Evolutionary conservation across 1,140 invertebrate species (phyloP).

Genomic region (Anastrepha ludens): DNA sequence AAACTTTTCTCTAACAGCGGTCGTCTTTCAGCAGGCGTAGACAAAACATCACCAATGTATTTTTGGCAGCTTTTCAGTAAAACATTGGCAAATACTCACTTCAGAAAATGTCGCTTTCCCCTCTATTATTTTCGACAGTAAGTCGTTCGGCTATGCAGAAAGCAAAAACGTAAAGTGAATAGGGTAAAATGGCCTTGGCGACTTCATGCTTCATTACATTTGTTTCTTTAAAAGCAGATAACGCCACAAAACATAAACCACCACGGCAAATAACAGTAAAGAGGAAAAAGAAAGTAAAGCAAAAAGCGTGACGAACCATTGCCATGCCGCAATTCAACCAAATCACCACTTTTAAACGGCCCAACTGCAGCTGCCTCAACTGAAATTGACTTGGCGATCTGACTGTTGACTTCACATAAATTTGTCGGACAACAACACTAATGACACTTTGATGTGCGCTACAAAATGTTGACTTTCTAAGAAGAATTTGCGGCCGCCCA

Average conservation of each 20-base stretch:
- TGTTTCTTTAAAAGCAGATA: not conserved
- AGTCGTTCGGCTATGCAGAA: no score
- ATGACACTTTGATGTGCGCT: conserved; percentile 20
- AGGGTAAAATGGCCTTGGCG: not conserved
- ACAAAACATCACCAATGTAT: no score
- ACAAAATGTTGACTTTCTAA: not conserved
- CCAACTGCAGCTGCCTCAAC: conserved; percentile 22
- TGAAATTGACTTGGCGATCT: conserved; percentile 37
- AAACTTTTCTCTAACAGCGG: no score
- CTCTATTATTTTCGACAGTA: no score
- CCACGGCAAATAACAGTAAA: not conserved
- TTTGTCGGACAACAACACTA: conserved; percentile 18
- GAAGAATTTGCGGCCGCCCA: not conserved
- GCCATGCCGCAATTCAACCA: not conserved
- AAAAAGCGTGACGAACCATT: not conserved
- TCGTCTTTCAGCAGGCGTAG: no score
- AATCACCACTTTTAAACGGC: not conserved
- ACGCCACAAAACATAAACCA: not conserved
- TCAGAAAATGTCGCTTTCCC: no score
- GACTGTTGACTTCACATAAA: not conserved
- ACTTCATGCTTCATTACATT: conserved; percentile 1
- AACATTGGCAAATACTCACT: no score
- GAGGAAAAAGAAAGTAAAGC: not conserved
- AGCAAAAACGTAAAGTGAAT: no score
- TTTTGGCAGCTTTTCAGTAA: no score